A percentile compares a stretch with the other conserved stretches of the same genome.
Conservation (phyloP, 2,113 vertebrate species). For the Ramphastos sulfuratus region DNA sequence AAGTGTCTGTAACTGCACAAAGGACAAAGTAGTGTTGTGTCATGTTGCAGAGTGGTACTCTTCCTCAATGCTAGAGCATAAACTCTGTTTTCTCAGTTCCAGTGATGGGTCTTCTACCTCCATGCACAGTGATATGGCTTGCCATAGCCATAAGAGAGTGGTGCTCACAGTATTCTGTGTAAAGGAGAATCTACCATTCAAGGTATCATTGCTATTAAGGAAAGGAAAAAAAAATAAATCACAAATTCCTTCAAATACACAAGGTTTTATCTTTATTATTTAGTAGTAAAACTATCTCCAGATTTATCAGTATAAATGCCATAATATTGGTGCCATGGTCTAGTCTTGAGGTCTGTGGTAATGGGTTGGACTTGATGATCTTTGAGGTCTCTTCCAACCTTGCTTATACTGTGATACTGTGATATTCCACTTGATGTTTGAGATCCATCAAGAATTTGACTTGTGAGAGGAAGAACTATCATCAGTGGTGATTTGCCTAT, state of each 20-base stretch:
- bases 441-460: conserved; percentile 37
- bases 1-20: neutral
- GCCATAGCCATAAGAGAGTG: neutral
- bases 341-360: no score
- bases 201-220: neutral
- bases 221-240: conserved; percentile 26
- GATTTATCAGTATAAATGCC: neutral
- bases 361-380: no score
- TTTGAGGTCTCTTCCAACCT: no score
- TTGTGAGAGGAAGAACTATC: neutral
- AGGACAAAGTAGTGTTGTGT: neutral
- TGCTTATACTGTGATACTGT: no score
- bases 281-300: neutral
- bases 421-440: conserved; percentile 42
- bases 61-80: neutral
- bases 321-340: no score
- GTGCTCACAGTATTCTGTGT: neutral
- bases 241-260: neutral
- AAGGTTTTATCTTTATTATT: conserved; percentile 37
- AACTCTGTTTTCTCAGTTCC: neutral
- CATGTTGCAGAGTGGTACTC: neutral
- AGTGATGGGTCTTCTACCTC: neutral
- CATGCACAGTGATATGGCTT: neutral
- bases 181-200: neutral
- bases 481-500: neutral